Conservation (phyloP, 2,797 vertebrate genomes). For the Halcyon chelicuti region DNA sequence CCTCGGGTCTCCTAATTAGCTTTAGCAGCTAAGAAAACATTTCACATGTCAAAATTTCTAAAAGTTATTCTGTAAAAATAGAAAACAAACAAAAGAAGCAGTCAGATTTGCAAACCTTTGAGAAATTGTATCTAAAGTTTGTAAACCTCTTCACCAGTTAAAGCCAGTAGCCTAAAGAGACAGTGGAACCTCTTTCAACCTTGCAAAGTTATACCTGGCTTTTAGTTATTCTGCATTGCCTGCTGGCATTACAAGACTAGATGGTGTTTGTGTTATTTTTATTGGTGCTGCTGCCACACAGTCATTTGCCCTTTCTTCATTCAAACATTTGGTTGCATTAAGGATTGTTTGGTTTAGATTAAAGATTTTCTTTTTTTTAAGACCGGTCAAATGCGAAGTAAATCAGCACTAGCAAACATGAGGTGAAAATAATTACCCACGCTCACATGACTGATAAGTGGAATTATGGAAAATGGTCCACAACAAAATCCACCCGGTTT, state of each 20-base stretch:
- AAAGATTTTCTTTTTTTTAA: constrained; percentile 66
- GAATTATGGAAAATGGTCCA: constrained; percentile 51
- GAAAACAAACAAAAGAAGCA: constrained; percentile 25
- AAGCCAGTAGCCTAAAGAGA: not conserved
- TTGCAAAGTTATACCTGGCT: not conserved
- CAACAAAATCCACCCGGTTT: constrained; percentile 56
- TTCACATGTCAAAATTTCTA: constrained; percentile 55
- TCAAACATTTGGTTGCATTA: constrained; percentile 60
- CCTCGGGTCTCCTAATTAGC: constrained; percentile 64
- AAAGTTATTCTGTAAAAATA: constrained; percentile 65
- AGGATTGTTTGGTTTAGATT: constrained; percentile 73
- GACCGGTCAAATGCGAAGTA: constrained; percentile 57
- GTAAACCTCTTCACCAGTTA: constrained; percentile 25
- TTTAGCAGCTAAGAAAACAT: constrained; percentile 80
- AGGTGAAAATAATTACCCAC: constrained; percentile 45
- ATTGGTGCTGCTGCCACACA: constrained; percentile 48
- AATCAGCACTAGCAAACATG: constrained; percentile 54
- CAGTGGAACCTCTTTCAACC: not conserved
- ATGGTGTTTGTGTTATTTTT: constrained; percentile 37
- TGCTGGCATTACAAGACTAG: not conserved
- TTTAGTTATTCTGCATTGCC: constrained; percentile 8
- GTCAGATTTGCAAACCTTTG: constrained; percentile 54
- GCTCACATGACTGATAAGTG: constrained; percentile 71
- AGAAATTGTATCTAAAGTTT: constrained; percentile 21
- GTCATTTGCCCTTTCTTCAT: constrained; percentile 46